Base-by-base conservation (phyloP, 2,113 vertebrate species). In the Pycnonotus jocosus region DNA sequence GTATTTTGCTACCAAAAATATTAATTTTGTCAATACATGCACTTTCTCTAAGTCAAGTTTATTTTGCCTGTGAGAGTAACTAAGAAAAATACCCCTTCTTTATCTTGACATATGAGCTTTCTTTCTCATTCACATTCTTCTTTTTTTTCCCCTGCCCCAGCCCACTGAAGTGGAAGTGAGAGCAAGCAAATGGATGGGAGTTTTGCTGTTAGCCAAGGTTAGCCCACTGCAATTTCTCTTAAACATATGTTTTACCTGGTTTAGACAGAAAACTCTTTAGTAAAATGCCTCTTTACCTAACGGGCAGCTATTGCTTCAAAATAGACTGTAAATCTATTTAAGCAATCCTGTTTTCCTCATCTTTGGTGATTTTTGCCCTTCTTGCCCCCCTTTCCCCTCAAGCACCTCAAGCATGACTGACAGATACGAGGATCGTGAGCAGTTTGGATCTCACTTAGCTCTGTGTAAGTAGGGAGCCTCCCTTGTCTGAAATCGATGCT, bases 81-180 rank as follows among this genome's bases (percentile, higher is more conserved):
- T 23, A 10, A 33, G 54, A 83, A 80, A 83, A 25, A 24, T 47
- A 65, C 2, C 15, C 5, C 15, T 40, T 58, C 23, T 73, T 64
- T 90, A 47, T 27, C n/a, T 28, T 66, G 22, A 24, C 7, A 20
- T 44, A 23, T 22, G 28, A 74, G 8, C 16, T 62, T 90, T 33
- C 15, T 71, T 91, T 68, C n/a, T 71, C 58, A 57, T 21, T 87
- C 22, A 6, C 1, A 5, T 31, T 70, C 11, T 47, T 79, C 28
- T 37, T 53, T 64, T n/a, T 64, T 73, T 73, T 12, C 24, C 33
- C 11, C 11, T 60, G 15, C 42, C 8, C 37, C 35, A 85, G 30
- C 19, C 8, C 37, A 38, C 20, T 38, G 30, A 12, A 44, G 7
- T 0, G 0, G 14, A 28, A 84, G 18, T 54, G 58, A 48, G 7